Evolutionary conservation across 2,888 invertebrate genomes (phyloP).

Genomic region (Thera obeliscata): DNA sequence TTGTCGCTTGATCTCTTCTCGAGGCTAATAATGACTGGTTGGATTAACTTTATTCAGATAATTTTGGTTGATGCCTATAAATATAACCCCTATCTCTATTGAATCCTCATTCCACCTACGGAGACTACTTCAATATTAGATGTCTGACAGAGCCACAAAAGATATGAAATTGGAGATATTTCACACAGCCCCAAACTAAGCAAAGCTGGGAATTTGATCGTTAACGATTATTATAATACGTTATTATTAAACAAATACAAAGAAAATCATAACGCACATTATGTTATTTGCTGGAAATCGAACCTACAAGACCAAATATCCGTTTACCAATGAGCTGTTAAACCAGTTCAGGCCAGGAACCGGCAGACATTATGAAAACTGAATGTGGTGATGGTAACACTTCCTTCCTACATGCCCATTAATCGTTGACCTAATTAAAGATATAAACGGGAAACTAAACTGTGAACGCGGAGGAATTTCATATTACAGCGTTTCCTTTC

Average conservation of each 20-base stretch:
- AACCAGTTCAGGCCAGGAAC: background rate
- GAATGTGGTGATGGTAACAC: background rate
- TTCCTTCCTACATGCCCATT: background rate
- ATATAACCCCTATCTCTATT: too few relatives aligned
- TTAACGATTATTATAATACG: too few relatives aligned
- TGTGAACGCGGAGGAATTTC: slow-evolving; percentile 19
- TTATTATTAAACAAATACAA: too few relatives aligned
- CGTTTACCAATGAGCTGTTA: background rate
- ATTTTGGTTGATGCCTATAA: background rate
- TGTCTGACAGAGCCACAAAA: too few relatives aligned
- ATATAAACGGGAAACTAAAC: slow-evolving; percentile 10
- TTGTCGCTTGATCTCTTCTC: slow-evolving; percentile 27
- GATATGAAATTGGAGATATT: too few relatives aligned
- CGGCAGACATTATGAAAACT: background rate
- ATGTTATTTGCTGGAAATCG: too few relatives aligned
- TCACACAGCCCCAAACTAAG: too few relatives aligned
- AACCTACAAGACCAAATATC: too few relatives aligned
- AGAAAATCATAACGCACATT: too few relatives aligned
- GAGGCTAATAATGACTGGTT: slow-evolving; percentile 11
- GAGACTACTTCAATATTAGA: too few relatives aligned
- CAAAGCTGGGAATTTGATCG: too few relatives aligned
- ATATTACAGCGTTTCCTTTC: slow-evolving; percentile 23
- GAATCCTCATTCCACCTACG: too few relatives aligned
- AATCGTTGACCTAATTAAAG: slow-evolving; percentile 14
- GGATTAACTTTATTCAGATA: slow-evolving; percentile 1